A percentile compares a stretch with the other conserved stretches of the same genome.
These are phyloP conservation scores for Myotis lucifugus DNA, from an alignment of 2,113 vertebrate species.

Conservation along the genomic window DNA sequence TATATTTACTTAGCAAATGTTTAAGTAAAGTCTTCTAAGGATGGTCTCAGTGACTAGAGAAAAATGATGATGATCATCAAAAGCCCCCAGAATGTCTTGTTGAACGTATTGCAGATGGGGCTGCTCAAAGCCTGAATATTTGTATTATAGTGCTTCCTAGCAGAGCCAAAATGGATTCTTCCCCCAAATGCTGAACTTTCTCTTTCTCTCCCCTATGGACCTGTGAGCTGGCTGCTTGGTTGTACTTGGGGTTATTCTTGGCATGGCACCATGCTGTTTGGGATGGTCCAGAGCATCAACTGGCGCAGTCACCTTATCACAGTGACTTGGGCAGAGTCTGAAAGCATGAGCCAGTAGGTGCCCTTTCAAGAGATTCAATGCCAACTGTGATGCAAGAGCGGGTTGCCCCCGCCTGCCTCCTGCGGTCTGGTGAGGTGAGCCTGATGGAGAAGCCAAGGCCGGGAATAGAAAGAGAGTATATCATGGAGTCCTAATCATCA, in stretches of 20 bases:
- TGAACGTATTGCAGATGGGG: not conserved
- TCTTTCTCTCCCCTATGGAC: not conserved
- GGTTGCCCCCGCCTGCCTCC: not conserved
- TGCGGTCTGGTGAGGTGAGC: not conserved
- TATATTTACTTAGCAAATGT: not conserved
- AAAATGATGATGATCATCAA: not conserved
- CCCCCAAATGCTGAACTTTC: not conserved
- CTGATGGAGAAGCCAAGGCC: not conserved
- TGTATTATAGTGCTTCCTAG: not conserved
- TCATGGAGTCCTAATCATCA: rapidly evolving
- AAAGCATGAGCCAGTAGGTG: not conserved
- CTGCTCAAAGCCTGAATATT: not conserved
- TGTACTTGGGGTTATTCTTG: not conserved
- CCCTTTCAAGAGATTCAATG: not conserved
- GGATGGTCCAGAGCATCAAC: not conserved
- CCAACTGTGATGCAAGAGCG: not conserved
- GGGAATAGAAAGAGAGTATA: not conserved
- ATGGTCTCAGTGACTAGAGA: not conserved
- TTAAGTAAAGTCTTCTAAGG: not conserved
- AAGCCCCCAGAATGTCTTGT: not conserved
- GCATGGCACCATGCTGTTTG: not conserved
- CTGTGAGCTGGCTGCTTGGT: not conserved
- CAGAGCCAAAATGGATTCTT: not conserved
- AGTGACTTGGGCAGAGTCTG: not conserved
- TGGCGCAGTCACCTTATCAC: not conserved